phyloP scores from a whole-genome alignment of 1,140 invertebrate genomes.

The Calliopsis andreniformis region DNA sequence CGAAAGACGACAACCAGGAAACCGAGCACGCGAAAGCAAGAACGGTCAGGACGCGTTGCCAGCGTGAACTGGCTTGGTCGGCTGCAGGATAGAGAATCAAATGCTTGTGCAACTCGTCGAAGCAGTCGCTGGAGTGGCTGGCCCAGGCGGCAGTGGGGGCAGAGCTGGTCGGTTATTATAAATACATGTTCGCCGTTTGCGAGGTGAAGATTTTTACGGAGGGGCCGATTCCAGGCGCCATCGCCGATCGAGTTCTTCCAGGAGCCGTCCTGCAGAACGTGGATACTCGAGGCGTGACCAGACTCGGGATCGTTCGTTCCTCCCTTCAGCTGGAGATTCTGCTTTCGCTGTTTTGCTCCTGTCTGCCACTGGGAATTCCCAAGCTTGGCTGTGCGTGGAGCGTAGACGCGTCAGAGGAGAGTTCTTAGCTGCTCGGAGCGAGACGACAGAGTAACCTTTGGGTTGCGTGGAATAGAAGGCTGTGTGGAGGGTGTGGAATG shows the following conservation, averaged over 20 bases:
- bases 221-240: background rate
- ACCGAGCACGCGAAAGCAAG: conserved; percentile 27
- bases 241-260: too few species aligned
- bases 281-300: background rate
- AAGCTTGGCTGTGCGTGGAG: too few species aligned
- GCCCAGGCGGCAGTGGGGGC: conserved; percentile 29
- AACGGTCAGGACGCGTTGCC: conserved; percentile 51
- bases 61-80: conserved; percentile 65
- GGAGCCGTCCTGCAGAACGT: too few species aligned
- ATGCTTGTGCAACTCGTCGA: conserved; percentile 65
- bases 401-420: too few species aligned
- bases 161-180: background rate
- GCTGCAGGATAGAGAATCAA: conserved; percentile 57
- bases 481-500: too few species aligned
- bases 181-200: conserved; percentile 3
- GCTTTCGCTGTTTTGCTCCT: background rate
- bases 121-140: conserved; percentile 12
- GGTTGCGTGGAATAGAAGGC: too few species aligned
- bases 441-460: too few species aligned
- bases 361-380: background rate
- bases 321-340: background rate
- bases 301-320: background rate
- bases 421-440: too few species aligned
- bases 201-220: background rate
- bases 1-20: background rate